These are phyloP conservation scores for Hemiscyllium ocellatum DNA, from an alignment of 2,113 vertebrate genomes.

Conservation along the genomic window DNA sequence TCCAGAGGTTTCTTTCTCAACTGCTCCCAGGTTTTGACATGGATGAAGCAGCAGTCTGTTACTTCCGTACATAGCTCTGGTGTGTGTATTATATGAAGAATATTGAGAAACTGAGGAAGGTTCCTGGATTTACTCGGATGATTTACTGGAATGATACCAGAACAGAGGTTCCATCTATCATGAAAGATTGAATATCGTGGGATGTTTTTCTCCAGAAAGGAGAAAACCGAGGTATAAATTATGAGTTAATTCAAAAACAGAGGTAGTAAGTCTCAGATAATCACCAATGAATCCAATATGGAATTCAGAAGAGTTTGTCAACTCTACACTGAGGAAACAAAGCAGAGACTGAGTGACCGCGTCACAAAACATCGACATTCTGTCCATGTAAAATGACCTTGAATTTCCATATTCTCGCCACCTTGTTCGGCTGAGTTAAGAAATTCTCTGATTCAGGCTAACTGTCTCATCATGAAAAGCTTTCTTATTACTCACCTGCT, in stretches of 20 bases:
- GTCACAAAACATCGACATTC: too few relatives aligned
- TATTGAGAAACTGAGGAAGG: background rate
- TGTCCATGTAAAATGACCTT: too few relatives aligned
- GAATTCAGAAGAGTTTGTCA: background rate
- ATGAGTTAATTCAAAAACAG: background rate
- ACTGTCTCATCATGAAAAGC: too few relatives aligned
- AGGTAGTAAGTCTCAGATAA: background rate
- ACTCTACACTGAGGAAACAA: too few relatives aligned
- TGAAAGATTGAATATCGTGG: background rate
- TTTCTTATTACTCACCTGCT: slow-evolving; percentile 71
- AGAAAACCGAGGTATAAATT: background rate
- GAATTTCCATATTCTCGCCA: too few relatives aligned
- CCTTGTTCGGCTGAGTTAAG: too few relatives aligned
- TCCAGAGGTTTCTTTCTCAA: background rate
- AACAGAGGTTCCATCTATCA: background rate
- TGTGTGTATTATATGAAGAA: background rate
- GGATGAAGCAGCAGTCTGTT: background rate
- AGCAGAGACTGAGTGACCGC: too few relatives aligned
- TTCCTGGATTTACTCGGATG: too few relatives aligned
- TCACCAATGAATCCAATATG: background rate
- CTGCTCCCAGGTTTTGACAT: background rate
- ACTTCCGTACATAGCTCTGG: background rate
- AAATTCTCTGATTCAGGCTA: too few relatives aligned
- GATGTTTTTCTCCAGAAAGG: background rate
- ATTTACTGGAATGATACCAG: background rate